Evolutionary conservation across 2,797 vertebrate species (phyloP).

Genomic region (Loriculus beryllinus): DNA sequence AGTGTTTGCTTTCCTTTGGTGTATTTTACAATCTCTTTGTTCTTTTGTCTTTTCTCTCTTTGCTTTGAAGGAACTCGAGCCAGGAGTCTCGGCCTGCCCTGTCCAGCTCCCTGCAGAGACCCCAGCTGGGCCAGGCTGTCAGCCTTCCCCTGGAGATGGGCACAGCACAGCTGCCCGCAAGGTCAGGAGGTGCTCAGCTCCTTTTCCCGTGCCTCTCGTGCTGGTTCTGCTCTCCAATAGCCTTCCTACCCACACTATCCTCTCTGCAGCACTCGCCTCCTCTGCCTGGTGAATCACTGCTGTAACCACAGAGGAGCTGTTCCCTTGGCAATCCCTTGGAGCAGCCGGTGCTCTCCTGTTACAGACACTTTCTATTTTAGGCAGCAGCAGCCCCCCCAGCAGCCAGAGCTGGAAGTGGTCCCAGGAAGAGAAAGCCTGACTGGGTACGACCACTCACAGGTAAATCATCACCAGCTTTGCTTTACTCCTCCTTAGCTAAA

Average conservation of each 20-base stretch:
- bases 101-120: slow-evolving; percentile 81
- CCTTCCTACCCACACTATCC: not conserved
- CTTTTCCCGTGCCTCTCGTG: not conserved
- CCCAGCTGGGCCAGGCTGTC: slow-evolving; percentile 82
- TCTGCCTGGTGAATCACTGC: not conserved
- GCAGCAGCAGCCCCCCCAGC: slow-evolving; percentile 85
- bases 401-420: slow-evolving; percentile 85
- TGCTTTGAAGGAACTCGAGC: slow-evolving; percentile 81
- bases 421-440: slow-evolving; percentile 81
- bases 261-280: not conserved
- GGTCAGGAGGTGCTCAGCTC: slow-evolving; percentile 78
- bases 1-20: not conserved
- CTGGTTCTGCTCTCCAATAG: not conserved
- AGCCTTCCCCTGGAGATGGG: slow-evolving; percentile 84
- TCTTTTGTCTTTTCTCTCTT: not conserved
- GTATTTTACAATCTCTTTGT: not conserved
- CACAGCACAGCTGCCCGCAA: slow-evolving; percentile 81
- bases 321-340: not conserved
- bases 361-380: slow-evolving; percentile 68
- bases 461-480: not conserved
- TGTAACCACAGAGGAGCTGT: not conserved
- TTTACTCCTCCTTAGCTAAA: not conserved
- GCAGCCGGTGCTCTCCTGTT: not conserved
- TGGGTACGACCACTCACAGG: slow-evolving; percentile 77
- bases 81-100: slow-evolving; percentile 89